phyloP scores from a whole-genome alignment of 1,140 invertebrate species.

The Neodiprion pinetum region DNA sequence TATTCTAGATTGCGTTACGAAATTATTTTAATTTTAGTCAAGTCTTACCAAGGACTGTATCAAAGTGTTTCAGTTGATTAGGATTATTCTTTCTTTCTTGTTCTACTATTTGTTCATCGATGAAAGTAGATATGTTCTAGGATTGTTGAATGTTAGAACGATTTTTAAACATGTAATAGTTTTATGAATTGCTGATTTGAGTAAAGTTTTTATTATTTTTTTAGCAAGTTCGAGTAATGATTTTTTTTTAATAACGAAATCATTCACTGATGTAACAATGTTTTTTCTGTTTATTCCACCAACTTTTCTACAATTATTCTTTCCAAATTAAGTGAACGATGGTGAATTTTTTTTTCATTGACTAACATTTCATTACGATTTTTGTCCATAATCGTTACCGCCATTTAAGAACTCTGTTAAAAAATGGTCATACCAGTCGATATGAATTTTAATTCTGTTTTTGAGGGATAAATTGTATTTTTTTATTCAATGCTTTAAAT shows the following conservation, averaged over 20 bases:
- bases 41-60: background rate
- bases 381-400: too few relatives aligned
- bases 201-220: background rate
- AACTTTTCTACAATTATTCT: too few relatives aligned
- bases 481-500: too few relatives aligned
- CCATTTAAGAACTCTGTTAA: too few relatives aligned
- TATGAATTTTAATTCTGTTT: too few relatives aligned
- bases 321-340: too few relatives aligned
- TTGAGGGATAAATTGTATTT: too few relatives aligned
- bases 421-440: too few relatives aligned
- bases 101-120: background rate
- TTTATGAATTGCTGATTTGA: background rate
- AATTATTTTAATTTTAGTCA: conserved; percentile 1
- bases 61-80: background rate
- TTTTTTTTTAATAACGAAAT: background rate
- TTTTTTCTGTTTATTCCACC: too few relatives aligned
- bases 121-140: background rate
- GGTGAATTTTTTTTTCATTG: too few relatives aligned
- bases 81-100: background rate
- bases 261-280: too few relatives aligned
- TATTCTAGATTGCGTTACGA: background rate
- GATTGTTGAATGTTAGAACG: background rate
- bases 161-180: background rate
- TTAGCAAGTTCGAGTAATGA: conserved; percentile 2
- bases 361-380: too few relatives aligned